These are phyloP conservation scores for Listronotus bonariensis DNA, from an alignment of 1,140 invertebrate species.

Conservation along the genomic window DNA sequence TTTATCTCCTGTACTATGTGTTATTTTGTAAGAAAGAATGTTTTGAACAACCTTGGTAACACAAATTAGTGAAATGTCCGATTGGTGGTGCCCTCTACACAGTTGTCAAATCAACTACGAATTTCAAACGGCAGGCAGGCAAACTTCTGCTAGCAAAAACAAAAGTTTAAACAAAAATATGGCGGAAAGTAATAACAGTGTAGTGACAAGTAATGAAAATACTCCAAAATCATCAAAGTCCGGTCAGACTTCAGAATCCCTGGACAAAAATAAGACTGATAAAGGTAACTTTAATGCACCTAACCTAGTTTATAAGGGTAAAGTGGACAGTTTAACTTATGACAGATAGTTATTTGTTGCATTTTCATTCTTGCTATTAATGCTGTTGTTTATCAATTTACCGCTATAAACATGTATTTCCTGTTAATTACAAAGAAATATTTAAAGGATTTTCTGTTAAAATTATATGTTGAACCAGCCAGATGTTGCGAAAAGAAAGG, in stretches of 20 bases:
- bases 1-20: background rate
- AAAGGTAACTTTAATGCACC: constrained; percentile 43
- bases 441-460: constrained; percentile 12
- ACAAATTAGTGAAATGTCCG: background rate
- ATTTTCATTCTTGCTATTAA: constrained; percentile 19
- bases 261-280: constrained; percentile 38
- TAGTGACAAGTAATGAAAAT: constrained; percentile 48
- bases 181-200: constrained; percentile 51
- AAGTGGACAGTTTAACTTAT: constrained; percentile 3
- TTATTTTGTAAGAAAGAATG: background rate
- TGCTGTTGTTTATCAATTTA: constrained; percentile 2
- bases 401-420: background rate
- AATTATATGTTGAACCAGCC: background rate
- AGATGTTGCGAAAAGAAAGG: constrained; percentile 15
- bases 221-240: constrained; percentile 41
- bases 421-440: background rate
- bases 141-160: constrained; percentile 43
- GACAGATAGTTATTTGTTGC: constrained; percentile 39
- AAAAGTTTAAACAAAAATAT: constrained; percentile 52
- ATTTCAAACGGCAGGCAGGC: constrained; percentile 37
- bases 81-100: constrained; percentile 31
- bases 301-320: constrained; percentile 27
- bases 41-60: constrained; percentile 9
- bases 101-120: constrained; percentile 12
- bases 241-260: constrained; percentile 31